These are phyloP conservation scores for Yponomeuta cagnagella DNA, from an alignment of 2,888 invertebrate species.

Conservation along the genomic window DNA sequence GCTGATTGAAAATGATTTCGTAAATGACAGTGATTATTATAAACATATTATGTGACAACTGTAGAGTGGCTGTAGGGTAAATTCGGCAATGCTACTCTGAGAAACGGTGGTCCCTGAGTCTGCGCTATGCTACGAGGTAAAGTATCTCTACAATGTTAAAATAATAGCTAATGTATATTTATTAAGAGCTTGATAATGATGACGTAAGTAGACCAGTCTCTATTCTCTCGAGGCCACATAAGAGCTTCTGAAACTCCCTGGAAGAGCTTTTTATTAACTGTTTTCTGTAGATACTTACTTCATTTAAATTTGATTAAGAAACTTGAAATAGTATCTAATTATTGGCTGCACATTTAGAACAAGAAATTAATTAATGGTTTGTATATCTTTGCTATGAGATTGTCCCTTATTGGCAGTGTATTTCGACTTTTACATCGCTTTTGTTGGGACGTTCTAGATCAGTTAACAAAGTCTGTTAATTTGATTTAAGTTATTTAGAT, in stretches of 20 bases:
- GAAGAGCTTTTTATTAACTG: too few relatives aligned
- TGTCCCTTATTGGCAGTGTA: background rate
- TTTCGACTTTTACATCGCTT: background rate
- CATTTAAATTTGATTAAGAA: too few relatives aligned
- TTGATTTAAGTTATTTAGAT: too few relatives aligned
- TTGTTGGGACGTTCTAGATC: background rate
- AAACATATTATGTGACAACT: slow-evolving; percentile 58
- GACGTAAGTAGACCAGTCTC: background rate
- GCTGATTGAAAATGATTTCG: slow-evolving; percentile 25
- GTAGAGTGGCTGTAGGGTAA: slow-evolving; percentile 57
- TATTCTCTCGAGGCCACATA: background rate
- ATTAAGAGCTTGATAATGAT: background rate
- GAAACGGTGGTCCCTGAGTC: slow-evolving; percentile 41
- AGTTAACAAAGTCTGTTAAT: too few relatives aligned
- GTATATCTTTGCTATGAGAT: background rate
- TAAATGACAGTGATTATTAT: slow-evolving; percentile 43
- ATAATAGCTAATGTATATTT: too few relatives aligned
- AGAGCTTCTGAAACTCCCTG: background rate
- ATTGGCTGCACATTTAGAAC: background rate
- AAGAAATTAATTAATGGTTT: background rate
- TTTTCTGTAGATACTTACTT: too few relatives aligned
- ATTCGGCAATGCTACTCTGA: slow-evolving; percentile 33
- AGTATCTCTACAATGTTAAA: slow-evolving; percentile 24
- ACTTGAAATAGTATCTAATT: background rate
- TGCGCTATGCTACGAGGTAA: slow-evolving; percentile 67